Percentiles rank a stretch among this genome's conserved stretches.
Conservation (phyloP, 2,113 vertebrate genomes). For the Elephas maximus region DNA sequence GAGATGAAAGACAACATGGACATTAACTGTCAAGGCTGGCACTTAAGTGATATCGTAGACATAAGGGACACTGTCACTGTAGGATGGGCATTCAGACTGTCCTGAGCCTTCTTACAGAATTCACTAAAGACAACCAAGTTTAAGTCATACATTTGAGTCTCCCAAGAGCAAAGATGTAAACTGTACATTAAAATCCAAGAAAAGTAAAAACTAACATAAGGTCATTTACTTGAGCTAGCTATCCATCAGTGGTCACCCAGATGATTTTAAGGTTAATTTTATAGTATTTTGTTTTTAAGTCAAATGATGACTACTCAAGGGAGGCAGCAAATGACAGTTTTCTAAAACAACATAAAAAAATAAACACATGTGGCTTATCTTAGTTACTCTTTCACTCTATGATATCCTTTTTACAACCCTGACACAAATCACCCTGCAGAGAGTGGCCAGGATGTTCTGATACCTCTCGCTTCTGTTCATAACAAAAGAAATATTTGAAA, state of each 20-base stretch:
- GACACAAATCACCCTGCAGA: not conserved
- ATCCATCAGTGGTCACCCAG: slow-evolving; percentile 52
- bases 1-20: not conserved
- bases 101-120: not conserved
- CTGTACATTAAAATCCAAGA: slow-evolving; percentile 5
- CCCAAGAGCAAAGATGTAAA: not conserved
- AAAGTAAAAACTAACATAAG: not conserved
- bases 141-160: not conserved
- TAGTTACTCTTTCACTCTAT: not conserved
- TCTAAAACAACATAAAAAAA: not conserved
- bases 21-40: not conserved
- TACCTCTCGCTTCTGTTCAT: not conserved
- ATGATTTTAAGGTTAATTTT: not conserved
- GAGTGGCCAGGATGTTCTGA: not conserved
- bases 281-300: not conserved
- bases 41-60: not conserved
- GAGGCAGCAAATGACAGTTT: not conserved
- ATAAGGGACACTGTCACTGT: not conserved
- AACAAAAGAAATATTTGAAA: not conserved
- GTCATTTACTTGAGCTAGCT: not conserved
- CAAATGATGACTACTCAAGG: not conserved
- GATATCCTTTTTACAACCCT: not conserved
- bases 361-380: not conserved
- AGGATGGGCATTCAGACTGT: not conserved
- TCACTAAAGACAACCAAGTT: not conserved